Base-by-base conservation (phyloP, 2,797 vertebrate species). In the Aeoliscus strigatus region DNA sequence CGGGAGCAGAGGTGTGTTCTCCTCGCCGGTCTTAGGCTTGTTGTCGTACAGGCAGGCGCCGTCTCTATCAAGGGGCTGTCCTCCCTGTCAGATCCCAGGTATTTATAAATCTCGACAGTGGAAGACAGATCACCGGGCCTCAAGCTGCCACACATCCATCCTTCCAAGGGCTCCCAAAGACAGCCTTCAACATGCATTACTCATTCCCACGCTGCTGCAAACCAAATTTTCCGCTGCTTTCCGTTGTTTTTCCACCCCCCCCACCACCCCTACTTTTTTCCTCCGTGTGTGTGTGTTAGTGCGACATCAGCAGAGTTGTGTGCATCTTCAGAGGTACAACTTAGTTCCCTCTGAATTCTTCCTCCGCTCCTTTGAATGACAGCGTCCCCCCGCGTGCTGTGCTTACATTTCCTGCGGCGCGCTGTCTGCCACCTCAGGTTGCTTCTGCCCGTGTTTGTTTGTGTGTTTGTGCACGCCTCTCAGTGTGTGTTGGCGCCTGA, bases 121-220 rank as follows among this genome's bases (percentile, higher is more conserved):
- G 60, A 76, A 78, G 60, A 79, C 42, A 4, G 70, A 74, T 80
- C 58, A 46, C 66, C 27, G 1, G 25, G 67, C 64, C 66, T 66
- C 52, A 53, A 79, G 75, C 63, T 73, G 66, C 64, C 53, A 62
- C 65, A 51, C 69, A 68, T 73, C 68, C 63, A 71, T 77, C 70
- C 65, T 46, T 73, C 62, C 39, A 40, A 67, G 49, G 62, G 70
- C 58, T 77, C 53, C 66, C 46, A 59, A 62, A 74, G 62, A 78
- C 73, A 67, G 67, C 64, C 71, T 74, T 81, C 67, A 70, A 27
- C 60, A 49, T 8, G 50, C 58, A 77, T 77, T 70, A 71, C 66
- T 62, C 72, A 55, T 60, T 45, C 60, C 33, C 50, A 16, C 18
- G 48, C 48, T 45, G 44, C 43, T 41, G 23, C 51, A 59, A 53